Conservation (phyloP, 1,140 invertebrate genomes). For the Drosophila tsacasi region DNA sequence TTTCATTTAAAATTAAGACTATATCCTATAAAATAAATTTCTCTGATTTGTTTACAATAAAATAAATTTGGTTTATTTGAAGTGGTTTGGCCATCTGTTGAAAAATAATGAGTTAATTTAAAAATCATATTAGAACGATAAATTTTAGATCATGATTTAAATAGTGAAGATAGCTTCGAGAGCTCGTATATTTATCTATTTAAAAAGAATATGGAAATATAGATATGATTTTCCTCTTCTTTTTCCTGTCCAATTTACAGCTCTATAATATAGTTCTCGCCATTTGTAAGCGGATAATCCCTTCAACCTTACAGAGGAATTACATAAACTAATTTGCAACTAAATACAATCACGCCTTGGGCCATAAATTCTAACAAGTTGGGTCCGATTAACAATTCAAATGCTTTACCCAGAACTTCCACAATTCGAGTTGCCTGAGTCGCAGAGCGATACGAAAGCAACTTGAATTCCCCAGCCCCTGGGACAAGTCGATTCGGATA, state of each 20-base stretch:
- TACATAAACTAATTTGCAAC: conserved; percentile 1
- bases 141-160: too few species aligned
- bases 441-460: neutral
- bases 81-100: too few species aligned
- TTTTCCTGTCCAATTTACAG: neutral
- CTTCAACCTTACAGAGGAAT: neutral
- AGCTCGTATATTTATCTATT: too few species aligned
- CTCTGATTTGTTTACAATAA: too few species aligned
- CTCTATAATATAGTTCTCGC: neutral
- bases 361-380: conserved; percentile 10
- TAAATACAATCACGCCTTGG: conserved; percentile 12
- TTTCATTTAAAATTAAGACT: too few species aligned
- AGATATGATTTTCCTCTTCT: neutral
- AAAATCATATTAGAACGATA: too few species aligned
- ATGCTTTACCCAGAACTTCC: conserved; percentile 10
- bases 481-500: conserved; percentile 16
- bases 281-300: neutral
- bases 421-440: neutral
- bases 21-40: too few species aligned
- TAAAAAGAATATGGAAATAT: neutral
- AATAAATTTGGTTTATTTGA: too few species aligned
- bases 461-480: conserved; percentile 12
- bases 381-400: conserved; percentile 8
- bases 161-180: too few species aligned
- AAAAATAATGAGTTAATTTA: too few species aligned